Evolutionary conservation across 2,113 vertebrate species (phyloP), one percentile per base, ranked within the genome.

Genomic region (Bettongia penicillata): DNA sequence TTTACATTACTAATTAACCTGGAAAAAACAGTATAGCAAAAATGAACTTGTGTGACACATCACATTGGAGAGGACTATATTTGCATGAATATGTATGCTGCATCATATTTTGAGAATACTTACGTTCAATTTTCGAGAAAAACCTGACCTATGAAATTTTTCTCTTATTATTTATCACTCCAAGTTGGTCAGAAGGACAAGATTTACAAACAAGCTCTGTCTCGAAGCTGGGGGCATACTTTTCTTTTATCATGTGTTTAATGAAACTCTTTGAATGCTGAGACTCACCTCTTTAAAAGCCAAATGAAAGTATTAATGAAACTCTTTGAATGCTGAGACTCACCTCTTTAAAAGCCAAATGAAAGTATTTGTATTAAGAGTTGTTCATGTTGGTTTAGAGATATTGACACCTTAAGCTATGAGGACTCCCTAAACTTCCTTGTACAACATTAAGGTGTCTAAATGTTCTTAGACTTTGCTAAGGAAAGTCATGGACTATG

Each of bases 51-150:
- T 92, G 91, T 95, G 91, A 37, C 97, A 22, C 37, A 96, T 55
- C 61, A 92, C 61, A 28, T 47, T 93, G 61, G n/a, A 94, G 94
- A 96, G 53, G 93, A 95, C 93, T 94, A 8, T 26, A 92, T 93
- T 91, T 95, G 91, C n/a, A 91, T 94, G 47, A 90, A 89, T 31
- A 94, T 53, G n/a, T 91, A 50, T 37, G 57, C 31, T 68, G 31
- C 57, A 89, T 47, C 16, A 51, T 94, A 26, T 95, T 53, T 89
- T 95, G 96, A 96, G 49, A 93, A 91, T 93, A 16, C 31, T 48
- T 94, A 51, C 11, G 51, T 96, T 97, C 91, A 91, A 31, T 9
- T 47, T 96, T 94, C 77, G 92, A 92, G 89, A 53, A 91, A 92
- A 94, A 92, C 89, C 37, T 89, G 50, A 11, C 23, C 3, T 92